Base-by-base conservation (phyloP, 2,797 vertebrate species). In the Megaceryle alcyon region DNA sequence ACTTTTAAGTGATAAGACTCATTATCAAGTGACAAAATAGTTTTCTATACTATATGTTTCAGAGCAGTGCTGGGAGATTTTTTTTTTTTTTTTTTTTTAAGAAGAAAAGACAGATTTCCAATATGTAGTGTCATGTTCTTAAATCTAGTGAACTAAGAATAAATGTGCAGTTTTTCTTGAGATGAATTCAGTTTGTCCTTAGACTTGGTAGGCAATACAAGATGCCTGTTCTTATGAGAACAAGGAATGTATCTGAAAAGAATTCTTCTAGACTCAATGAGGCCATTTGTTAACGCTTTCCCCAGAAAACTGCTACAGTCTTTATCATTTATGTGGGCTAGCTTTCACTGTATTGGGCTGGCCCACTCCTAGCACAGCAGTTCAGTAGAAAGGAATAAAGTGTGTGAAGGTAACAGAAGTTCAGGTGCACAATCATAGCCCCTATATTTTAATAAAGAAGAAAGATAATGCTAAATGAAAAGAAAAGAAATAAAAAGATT, bases 141-240 rank as follows among this genome's bases (percentile, higher is more conserved):
- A 81, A 91, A 75, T 82, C 44, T 70, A 46, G 20, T 20, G 56
- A 92, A 73, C 56, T 82, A 92, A 87, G 71, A 94, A 85, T 78
- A 96, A 94, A 83, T 48, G 8, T 51, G 31, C 66, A 12, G 2
- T 0, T 8, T 54, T 82, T 86, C 68, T 41, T 60, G 28, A 54
- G 56, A 49, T 49, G 1, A 61, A 92, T 71, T 85, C 68, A 57
- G 28, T 78, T 91, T 96, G 71, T 90, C 64, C 53, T 18, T 49
- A 33, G 48, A 83, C 25, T 76, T 83, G n/a, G 19, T 65, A 93
- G 86, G 69, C 43, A 91, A 78, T 54, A 48, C 37, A 82, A 33
- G 53, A 85, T 43, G 64, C 37, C 56, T 59, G 22, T 75, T 87
- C 60, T 80, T 83, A 71, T 33, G 37, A 93, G 79, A 89, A 81